Base-by-base conservation (phyloP, 1,140 invertebrate genomes). In the Drosophila kohkoa region DNA sequence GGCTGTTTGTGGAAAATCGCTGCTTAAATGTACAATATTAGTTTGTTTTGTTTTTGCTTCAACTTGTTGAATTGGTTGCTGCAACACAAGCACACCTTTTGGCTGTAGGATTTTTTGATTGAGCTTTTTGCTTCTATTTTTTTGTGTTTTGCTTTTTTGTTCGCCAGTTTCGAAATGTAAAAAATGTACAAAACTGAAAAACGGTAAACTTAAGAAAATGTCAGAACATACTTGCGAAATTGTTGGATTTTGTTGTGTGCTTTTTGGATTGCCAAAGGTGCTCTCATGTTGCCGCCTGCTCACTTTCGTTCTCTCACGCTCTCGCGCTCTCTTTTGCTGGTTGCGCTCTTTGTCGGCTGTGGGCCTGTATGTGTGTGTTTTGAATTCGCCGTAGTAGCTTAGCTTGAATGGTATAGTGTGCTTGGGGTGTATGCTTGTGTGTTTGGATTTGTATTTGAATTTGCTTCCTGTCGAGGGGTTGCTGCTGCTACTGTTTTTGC, bases 191-290 rank as follows among this genome's bases (percentile, higher is more conserved):
- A 4, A 75, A 58, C 72, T 43, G 77, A 66, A 80, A 80, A 69
- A 55, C 25, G 41, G 71, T 35, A 48, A 60, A n/a, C 72, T 66
- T 77, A 85, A 80, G 52, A 70, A 62, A 69, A 87, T 57, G n/a
- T 80, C 71, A 86, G 79, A 88, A 89, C 85, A 87, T 87, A 87
- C 83, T 87, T 87, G 83, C 85, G 74, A 87, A 87, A 71, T 38
- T 62, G 51, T 52, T 57, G 51, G 51, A 49, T 54, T 72, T 72
- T 32, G 71, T 74, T 60, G 65, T 57, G 48, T 32, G 57, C 54
- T 68, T 64, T 75, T 75, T 64, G 81, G 81, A 49, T 65, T 67
- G 63, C 68, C 62, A 73, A 87, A 87, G 75, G 64, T 83, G 77
- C 66, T 67, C 79, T 68, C 76, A 49, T 82, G 82, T 67, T 73